These are phyloP conservation scores for Silvanus unidentatus DNA, from an alignment of 2,888 invertebrate species.

Conservation along the genomic window DNA sequence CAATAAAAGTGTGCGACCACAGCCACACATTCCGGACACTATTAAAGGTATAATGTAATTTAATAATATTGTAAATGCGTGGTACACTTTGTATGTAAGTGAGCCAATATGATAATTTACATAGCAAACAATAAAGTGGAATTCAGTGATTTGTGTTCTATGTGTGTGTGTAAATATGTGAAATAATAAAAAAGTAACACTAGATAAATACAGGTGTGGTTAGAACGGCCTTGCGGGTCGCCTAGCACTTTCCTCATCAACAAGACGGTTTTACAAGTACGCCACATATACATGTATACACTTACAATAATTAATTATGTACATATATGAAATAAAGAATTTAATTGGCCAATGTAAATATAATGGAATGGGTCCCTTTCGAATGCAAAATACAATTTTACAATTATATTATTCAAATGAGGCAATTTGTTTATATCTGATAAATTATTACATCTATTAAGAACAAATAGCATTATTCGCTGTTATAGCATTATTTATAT, in stretches of 20 bases:
- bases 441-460: constrained; percentile 3
- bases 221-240: constrained; percentile 33
- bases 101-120: constrained; percentile 23
- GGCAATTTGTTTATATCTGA: constrained; percentile 9
- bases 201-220: constrained; percentile 33
- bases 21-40: constrained; percentile 12
- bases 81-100: constrained; percentile 16
- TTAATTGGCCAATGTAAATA: constrained; percentile 5
- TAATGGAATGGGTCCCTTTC: constrained; percentile 4
- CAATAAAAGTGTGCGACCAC: constrained; percentile 1
- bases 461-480: no score
- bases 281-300: no score
- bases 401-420: constrained; percentile 8
- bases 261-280: no score
- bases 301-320: neutral
- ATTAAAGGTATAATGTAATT: constrained; percentile 10
- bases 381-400: constrained; percentile 7
- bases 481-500: no score
- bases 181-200: constrained; percentile 27
- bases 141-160: constrained; percentile 26
- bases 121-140: constrained; percentile 33
- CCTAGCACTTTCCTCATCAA: constrained; percentile 9
- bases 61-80: constrained; percentile 8
- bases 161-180: neutral
- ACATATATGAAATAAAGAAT: constrained; percentile 1